Percentiles rank a stretch among this genome's conserved stretches.
Evolutionary conservation across 1,140 invertebrate species (phyloP).

Genomic region (Cylas formicarius): DNA sequence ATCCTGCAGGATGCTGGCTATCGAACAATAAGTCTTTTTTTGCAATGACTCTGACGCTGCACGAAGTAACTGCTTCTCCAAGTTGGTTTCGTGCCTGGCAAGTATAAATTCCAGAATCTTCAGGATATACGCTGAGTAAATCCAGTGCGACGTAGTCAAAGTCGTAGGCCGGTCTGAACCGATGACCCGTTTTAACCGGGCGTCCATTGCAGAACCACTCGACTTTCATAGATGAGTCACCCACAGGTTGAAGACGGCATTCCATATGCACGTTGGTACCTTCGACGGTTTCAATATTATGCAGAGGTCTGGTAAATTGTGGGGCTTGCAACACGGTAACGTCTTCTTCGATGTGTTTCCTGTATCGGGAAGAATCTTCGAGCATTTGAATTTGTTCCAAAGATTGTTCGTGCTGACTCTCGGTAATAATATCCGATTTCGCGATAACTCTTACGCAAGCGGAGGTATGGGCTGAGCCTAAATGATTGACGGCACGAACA

Average conservation of each 20-base stretch:
- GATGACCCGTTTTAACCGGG: constrained; percentile 80
- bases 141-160: constrained; percentile 97
- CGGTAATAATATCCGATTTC: constrained; percentile 79
- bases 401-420: constrained; percentile 91
- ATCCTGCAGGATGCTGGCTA: constrained; percentile 75
- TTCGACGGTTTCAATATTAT: constrained; percentile 87
- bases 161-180: constrained; percentile 93
- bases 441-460: constrained; percentile 80
- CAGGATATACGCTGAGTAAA: constrained; percentile 89
- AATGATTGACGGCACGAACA: constrained; percentile 81
- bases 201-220: constrained; percentile 96
- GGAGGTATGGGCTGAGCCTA: constrained; percentile 86
- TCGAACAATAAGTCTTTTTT: constrained; percentile 81
- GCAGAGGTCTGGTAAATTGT: constrained; percentile 77
- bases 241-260: constrained; percentile 85
- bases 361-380: constrained; percentile 76
- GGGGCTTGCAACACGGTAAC: constrained; percentile 74
- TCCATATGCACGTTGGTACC: constrained; percentile 89
- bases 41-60: constrained; percentile 77
- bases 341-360: constrained; percentile 64
- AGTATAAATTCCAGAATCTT: constrained; percentile 94
- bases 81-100: constrained; percentile 86
- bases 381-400: constrained; percentile 91
- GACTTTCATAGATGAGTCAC: constrained; percentile 90
- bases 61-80: constrained; percentile 91